Conservation (phyloP, 2,113 vertebrate genomes). For the Catharus minimus region DNA sequence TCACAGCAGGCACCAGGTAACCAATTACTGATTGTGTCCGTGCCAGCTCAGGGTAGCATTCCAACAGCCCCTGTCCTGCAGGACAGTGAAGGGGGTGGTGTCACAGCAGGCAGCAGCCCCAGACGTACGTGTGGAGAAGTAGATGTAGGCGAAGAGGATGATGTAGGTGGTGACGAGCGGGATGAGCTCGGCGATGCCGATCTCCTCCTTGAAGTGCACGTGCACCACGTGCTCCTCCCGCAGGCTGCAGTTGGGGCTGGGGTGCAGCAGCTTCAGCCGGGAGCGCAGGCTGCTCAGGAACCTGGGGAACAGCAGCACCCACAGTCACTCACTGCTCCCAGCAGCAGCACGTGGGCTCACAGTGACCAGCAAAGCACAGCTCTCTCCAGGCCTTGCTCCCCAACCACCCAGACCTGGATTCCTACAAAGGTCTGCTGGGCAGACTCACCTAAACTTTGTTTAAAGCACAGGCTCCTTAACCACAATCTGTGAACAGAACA, state of each 20-base stretch:
- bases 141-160: slow-evolving; percentile 98
- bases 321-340: accelerated
- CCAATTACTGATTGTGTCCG: accelerated
- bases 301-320: slow-evolving; percentile 60
- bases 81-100: too few species aligned
- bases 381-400: neutral
- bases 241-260: slow-evolving; percentile 91
- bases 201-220: slow-evolving; percentile 98
- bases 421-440: neutral
- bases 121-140: slow-evolving; percentile 95
- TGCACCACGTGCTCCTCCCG: slow-evolving; percentile 90
- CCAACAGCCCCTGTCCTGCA: too few species aligned
- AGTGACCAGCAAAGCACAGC: accelerated
- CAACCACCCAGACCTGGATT: neutral
- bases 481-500: neutral
- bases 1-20: neutral
- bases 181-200: slow-evolving; percentile 92
- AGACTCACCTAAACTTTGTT: neutral
- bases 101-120: neutral
- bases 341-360: accelerated
- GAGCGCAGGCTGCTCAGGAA: slow-evolving; percentile 90
- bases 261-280: slow-evolving; percentile 89
- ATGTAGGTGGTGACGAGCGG: slow-evolving; percentile 98
- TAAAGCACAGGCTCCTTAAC: neutral
- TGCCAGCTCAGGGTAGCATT: too few species aligned